These are phyloP conservation scores for Orchesella flavescens DNA, from an alignment of 2,888 invertebrate genomes.

Conservation along the genomic window DNA sequence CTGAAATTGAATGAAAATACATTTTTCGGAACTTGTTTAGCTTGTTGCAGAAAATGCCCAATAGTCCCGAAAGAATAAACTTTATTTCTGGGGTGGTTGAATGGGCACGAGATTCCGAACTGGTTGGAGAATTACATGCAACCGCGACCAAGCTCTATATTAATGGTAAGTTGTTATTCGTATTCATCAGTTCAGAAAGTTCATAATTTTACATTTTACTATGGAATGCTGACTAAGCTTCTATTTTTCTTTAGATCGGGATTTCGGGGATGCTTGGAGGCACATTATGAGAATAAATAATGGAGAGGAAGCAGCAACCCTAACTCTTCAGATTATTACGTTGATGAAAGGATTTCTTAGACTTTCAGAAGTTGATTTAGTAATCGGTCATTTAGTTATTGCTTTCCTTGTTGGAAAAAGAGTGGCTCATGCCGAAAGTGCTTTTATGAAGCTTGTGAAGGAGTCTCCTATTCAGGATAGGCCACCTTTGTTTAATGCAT, in stretches of 20 bases:
- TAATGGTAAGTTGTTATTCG: constrained; percentile 48
- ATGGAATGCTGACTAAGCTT: not conserved
- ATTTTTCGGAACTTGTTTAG: constrained; percentile 46
- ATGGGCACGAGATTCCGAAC: constrained; percentile 61
- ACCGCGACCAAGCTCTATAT: constrained; percentile 65
- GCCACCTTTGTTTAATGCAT: constrained; percentile 66
- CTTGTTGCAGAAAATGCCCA: constrained; percentile 63
- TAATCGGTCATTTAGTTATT: constrained; percentile 64
- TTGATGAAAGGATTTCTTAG: constrained; percentile 51
- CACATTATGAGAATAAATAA: constrained; percentile 65
- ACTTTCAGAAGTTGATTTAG: constrained; percentile 63
- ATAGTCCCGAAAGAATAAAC: constrained; percentile 66
- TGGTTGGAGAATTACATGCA: constrained; percentile 60
- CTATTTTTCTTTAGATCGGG: constrained; percentile 53
- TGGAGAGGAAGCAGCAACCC: constrained; percentile 59
- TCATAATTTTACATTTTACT: too few species aligned
- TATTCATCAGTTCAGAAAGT: too few species aligned
- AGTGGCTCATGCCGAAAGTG: constrained; percentile 62
- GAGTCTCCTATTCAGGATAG: constrained; percentile 57
- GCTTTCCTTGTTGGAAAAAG: constrained; percentile 61
- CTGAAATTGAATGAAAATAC: not conserved
- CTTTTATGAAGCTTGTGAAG: constrained; percentile 60
- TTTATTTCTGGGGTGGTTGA: constrained; percentile 64
- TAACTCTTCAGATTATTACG: constrained; percentile 53
- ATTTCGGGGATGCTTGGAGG: constrained; percentile 68